Conservation (phyloP, 2,113 vertebrate species). For the Varanus komodoensis region DNA sequence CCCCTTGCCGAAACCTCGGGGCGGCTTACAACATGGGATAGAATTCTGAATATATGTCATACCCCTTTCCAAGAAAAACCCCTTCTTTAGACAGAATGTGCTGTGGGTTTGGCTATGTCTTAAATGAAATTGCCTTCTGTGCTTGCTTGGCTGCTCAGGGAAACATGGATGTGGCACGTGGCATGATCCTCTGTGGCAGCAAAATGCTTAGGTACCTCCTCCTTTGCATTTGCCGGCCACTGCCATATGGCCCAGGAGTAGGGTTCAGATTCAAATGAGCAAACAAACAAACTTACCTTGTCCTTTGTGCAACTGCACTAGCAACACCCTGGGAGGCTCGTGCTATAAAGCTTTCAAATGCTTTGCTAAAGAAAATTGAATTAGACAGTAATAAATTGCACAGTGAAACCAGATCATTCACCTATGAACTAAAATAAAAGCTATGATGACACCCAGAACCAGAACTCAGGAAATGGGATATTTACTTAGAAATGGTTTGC, state of each 20-base stretch:
- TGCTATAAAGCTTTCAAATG: constrained; percentile 63
- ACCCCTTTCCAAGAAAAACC: background rate
- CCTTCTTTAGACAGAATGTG: background rate
- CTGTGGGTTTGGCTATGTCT: background rate
- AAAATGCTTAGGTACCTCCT: background rate
- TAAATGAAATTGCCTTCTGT: background rate
- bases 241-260: background rate
- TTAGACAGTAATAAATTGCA: constrained; percentile 73
- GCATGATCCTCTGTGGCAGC: background rate
- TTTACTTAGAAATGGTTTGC: constrained; percentile 74
- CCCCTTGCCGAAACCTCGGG: too few species aligned
- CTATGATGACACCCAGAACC: constrained; percentile 64
- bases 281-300: background rate
- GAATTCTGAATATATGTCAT: background rate
- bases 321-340: background rate
- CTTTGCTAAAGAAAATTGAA: constrained; percentile 75
- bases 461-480: constrained; percentile 75
- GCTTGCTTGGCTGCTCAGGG: background rate
- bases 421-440: constrained; percentile 67
- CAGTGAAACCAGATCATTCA: constrained; percentile 74
- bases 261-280: background rate
- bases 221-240: background rate
- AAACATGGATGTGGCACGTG: background rate
- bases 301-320: background rate
- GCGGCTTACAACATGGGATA: too few species aligned